A percentile compares a stretch with the other conserved stretches of the same genome.
These are phyloP conservation scores for Pseudorhiza aurosa DNA, from an alignment of 30 jellyfish, hydroid and myxozoan genomes.

Conservation along the genomic window DNA sequence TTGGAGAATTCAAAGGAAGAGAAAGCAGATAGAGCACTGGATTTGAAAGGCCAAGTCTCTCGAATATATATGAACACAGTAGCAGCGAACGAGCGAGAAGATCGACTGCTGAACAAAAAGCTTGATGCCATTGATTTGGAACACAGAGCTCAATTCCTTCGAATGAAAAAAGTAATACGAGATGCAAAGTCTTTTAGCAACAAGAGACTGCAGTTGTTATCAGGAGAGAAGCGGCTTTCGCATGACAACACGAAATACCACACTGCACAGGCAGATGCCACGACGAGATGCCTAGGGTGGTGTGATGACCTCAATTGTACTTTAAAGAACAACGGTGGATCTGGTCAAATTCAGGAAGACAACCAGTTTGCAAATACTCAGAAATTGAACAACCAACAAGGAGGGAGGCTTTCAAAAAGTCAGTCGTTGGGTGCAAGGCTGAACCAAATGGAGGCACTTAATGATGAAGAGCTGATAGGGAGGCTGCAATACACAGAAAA, in stretches of 20 bases:
- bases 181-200: conserved; percentile 1
- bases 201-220: background rate
- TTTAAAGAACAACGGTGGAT: background rate
- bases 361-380: background rate
- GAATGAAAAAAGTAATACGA: background rate
- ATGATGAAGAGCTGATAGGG: conserved; percentile 6
- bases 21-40: background rate
- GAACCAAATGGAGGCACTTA: background rate
- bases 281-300: too few species aligned
- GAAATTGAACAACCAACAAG: background rate
- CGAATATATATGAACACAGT: conserved; percentile 2
- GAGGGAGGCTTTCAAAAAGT: background rate
- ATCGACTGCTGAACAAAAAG: background rate
- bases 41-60: background rate
- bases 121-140: conserved; percentile 13
- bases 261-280: background rate
- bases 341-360: background rate
- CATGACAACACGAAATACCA: background rate
- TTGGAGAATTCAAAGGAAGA: background rate
- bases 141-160: conserved; percentile 6
- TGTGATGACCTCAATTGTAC: background rate
- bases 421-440: background rate
- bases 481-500: conserved; percentile 48
- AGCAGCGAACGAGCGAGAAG: conserved; percentile 14
- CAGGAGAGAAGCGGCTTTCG: background rate